These are phyloP conservation scores for Ictalurus punctatus DNA, from an alignment of 2,113 vertebrate genomes.

Conservation along the genomic window DNA sequence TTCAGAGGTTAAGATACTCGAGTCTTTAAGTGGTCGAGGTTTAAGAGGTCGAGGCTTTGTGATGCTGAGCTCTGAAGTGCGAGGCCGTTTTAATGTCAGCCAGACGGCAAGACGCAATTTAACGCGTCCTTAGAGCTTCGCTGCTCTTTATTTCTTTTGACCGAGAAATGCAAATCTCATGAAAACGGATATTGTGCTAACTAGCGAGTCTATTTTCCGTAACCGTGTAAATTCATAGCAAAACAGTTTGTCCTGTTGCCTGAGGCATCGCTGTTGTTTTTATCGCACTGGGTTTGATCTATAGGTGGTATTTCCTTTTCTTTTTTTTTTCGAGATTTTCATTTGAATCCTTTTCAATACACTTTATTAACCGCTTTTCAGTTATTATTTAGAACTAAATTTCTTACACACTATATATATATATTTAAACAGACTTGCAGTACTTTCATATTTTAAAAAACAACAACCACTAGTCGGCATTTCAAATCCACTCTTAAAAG, in stretches of 20 bases:
- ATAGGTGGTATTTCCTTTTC: neutral
- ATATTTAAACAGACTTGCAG: neutral
- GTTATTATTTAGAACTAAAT: neutral
- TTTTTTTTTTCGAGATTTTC: neutral
- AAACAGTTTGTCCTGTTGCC: neutral
- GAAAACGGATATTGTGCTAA: neutral
- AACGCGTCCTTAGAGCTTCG: neutral
- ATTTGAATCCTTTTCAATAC: neutral
- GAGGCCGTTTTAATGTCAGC: constrained; percentile 1
- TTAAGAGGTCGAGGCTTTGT: constrained; percentile 30
- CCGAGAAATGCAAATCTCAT: neutral
- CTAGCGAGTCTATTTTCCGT: neutral
- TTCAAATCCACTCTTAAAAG: neutral
- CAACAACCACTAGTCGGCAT: neutral
- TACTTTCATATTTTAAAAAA: neutral
- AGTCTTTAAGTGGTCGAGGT: constrained; percentile 28
- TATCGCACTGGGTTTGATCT: neutral
- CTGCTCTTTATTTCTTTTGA: neutral
- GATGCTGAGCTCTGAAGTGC: neutral
- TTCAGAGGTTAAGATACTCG: constrained; percentile 12
- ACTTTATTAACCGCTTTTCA: neutral
- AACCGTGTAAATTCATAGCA: neutral
- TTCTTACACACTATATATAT: neutral
- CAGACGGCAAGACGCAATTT: neutral
- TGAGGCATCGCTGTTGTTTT: neutral